Evolutionary conservation across 2,113 vertebrate species (phyloP), one percentile per base, ranked within the genome.

Genomic region (Menidia beryllina): DNA sequence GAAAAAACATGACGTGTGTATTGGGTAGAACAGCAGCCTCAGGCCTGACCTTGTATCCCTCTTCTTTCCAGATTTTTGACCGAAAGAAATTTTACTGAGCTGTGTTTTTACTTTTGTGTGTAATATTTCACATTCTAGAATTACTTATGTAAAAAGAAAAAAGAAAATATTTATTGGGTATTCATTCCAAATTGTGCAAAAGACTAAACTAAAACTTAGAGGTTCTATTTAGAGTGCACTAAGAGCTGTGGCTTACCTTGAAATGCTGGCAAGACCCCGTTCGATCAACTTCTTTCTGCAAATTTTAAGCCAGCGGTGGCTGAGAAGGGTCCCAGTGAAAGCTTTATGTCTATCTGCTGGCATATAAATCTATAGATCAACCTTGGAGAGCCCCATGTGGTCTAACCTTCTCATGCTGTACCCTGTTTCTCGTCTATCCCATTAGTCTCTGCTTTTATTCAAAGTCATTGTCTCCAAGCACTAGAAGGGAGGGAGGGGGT

Each of bases 1-100:
- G 85, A 89, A 76, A 88, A 87, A 89, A 88, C n/a, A 34, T 76
- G 82, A 90, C 81, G 83, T 89, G 90, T 88, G 84, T 89, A 89
- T 89, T 86, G 55, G 80, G 71, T 78, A 79, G 82, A 84, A 86
- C 86, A 88, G 72, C 83, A 90, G 75, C 84, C 73, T 81, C 72
- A 76, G 74, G 80, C 52, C 62, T 86, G 72, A 87, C 71, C 59
- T 72, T 72, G 51, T 74, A 52, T 64, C 48, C 70, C 60, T 76
- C 34, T 60, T 58, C 38, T 59, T 27, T 47, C 62, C 27, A 61
- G 60, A 59, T 57, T 76, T 72, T 49, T 49, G n/a, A 65, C 36
- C 56, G n/a, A 81, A 84, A 81, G 53, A 27, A 55, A 47, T 67
- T 38, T 82, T 55, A 63, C 38, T 69, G 13, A 55, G 60, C 49